Evolutionary conservation across 1,140 invertebrate species (phyloP).

Genomic region (Batillaria attramentaria): DNA sequence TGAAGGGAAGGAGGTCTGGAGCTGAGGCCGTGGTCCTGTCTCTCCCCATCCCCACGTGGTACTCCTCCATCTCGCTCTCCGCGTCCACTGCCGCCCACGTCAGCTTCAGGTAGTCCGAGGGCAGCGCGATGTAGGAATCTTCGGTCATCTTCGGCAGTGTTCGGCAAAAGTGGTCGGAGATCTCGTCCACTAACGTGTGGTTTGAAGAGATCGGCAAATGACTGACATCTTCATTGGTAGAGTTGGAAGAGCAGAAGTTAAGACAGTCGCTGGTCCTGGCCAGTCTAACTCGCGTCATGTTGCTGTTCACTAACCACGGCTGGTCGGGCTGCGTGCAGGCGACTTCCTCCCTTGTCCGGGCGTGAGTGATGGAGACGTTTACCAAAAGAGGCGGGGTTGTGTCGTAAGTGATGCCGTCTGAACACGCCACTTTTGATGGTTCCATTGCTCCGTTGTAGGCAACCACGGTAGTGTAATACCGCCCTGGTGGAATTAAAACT

Average conservation of each 20-base stretch:
- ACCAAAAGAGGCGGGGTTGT: conserved; percentile 40
- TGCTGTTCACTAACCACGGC: conserved; percentile 40
- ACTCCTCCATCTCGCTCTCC: conserved; percentile 44
- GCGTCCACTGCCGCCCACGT: conserved; percentile 31
- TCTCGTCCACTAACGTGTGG: not conserved
- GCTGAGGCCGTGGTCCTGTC: conserved; percentile 19
- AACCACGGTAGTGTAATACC: conserved; percentile 42
- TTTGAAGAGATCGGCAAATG: conserved; percentile 9
- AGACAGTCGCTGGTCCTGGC: conserved; percentile 5
- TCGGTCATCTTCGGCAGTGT: conserved; percentile 9
- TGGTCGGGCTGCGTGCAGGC: conserved; percentile 34
- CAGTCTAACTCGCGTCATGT: conserved; percentile 37
- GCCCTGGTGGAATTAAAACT: too few species aligned
- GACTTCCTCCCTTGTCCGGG: conserved; percentile 21
- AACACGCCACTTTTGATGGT: conserved; percentile 46
- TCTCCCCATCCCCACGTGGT: conserved; percentile 37
- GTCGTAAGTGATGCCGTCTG: conserved; percentile 52
- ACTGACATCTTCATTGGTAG: not conserved
- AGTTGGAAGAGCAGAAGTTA: not conserved
- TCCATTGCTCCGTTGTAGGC: conserved; percentile 53
- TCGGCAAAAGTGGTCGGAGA: conserved; percentile 29
- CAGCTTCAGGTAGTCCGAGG: conserved; percentile 35
- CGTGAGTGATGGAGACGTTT: conserved; percentile 38
- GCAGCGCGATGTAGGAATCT: conserved; percentile 31
- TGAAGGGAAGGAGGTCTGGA: conserved; percentile 37